Conservation (phyloP, 2,888 invertebrate genomes). For the Drosophila buzzatii region DNA sequence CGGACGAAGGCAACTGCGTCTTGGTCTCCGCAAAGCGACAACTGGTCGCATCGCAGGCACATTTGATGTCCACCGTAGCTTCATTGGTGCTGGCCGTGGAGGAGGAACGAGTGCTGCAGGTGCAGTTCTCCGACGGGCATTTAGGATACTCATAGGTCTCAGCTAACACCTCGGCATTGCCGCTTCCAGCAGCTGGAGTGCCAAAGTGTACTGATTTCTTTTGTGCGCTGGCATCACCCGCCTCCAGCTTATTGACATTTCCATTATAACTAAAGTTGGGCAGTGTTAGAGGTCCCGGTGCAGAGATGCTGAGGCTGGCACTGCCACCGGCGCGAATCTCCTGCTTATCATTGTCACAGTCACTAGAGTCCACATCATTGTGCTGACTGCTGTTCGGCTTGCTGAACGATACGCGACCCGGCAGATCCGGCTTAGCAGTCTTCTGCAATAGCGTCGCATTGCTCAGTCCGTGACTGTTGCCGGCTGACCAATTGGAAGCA, state of each 20-base stretch:
- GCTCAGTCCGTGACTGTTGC: conserved; percentile 42
- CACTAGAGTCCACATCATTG: conserved; percentile 80
- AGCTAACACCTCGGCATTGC: conserved; percentile 73
- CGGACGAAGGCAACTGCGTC: conserved; percentile 10
- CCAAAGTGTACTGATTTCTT: conserved; percentile 85
- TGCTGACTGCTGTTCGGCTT: conserved; percentile 65
- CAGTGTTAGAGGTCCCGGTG: conserved; percentile 74
- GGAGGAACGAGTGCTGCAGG: conserved; percentile 83
- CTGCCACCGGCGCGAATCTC: conserved; percentile 41
- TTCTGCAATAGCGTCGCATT: conserved; percentile 56
- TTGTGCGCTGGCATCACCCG: conserved; percentile 49
- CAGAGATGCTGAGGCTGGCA: conserved; percentile 67
- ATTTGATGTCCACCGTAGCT: conserved; percentile 62
- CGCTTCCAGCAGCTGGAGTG: conserved; percentile 60
- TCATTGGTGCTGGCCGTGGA: conserved; percentile 82
- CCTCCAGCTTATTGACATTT: conserved; percentile 36
- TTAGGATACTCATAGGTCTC: conserved; percentile 84
- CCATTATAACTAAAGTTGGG: conserved; percentile 47
- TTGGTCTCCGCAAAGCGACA: conserved; percentile 67
- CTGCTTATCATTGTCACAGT: conserved; percentile 83
- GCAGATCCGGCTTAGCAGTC: conserved; percentile 82
- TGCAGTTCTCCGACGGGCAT: conserved; percentile 84
- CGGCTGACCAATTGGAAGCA: conserved; percentile 41
- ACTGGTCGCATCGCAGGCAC: conserved; percentile 73
- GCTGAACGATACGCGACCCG: conserved; percentile 85